Evolutionary conservation across 2,888 invertebrate species (phyloP), one percentile per base, ranked within the genome.

Genomic region (Itoplectis maculator): DNA sequence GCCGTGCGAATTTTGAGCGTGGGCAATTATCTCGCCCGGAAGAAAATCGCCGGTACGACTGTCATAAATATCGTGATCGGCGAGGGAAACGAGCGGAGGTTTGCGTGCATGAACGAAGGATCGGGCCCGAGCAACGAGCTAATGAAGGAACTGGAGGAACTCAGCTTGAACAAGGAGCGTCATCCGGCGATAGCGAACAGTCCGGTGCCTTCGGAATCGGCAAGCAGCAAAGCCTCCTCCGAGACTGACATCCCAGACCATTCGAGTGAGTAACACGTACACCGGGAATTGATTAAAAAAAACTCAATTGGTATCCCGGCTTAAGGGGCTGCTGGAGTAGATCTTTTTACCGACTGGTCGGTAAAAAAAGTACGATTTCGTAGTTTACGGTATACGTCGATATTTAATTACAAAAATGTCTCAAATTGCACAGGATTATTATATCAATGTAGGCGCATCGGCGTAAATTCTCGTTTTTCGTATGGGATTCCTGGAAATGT

Each of bases 61-160:
- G 90, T 93, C 54, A 92, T 94, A 15, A 89, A 89, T 37, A 88
- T 91, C 47, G 84, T 83, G 3, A 78, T 75, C 1, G 87, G 84
- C 56, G 89, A 89, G 0, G 85, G 87, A 86, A 91, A 86, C 87
- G 89, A 80, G 61, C 87, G 84, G 51, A 91, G 83, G 84, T 89
- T 85, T 92, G 93, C 87, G 80, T 93, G 94, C 0, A 92, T 92
- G 47, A 93, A 91, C 68, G 90, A 93, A 91, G 83, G 93, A 90
- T 88, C 93, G 90, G 82, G 94, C 90, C 90, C 93, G 1, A 94
- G 94, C 23, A 93, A 93, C 81, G 94, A 94, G 85, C 87, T 95
- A 51, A 92, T 94, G 86, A 94, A 94, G 85, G 94, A 94, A 89
- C 92, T 95, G 88, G 94, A 94, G 84, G 94, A 94, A 40, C 93